A percentile compares a stretch with the other conserved stretches of the same genome.
These are phyloP conservation scores for Hipparchia sbordonii DNA, from an alignment of 2,888 invertebrate genomes.

Conservation along the genomic window DNA sequence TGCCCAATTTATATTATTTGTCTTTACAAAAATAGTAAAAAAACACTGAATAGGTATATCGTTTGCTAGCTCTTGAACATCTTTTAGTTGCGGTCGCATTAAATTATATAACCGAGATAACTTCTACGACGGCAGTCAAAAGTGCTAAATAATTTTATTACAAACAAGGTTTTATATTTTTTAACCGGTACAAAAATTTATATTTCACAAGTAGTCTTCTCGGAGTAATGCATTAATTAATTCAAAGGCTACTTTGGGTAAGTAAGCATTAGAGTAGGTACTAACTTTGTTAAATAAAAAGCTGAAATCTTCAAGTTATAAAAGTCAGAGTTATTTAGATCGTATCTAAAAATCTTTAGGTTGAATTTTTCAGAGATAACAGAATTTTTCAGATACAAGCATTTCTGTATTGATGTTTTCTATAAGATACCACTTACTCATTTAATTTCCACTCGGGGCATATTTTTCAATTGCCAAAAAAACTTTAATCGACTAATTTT, in stretches of 20 bases:
- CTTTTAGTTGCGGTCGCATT: constrained; percentile 39
- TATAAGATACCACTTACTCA: too few species aligned
- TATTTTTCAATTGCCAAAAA: too few species aligned
- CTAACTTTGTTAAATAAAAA: background rate
- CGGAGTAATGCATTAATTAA: constrained; percentile 27
- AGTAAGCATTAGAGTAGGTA: background rate
- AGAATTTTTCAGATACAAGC: too few species aligned
- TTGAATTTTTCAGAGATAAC: background rate
- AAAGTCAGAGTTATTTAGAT: too few species aligned
- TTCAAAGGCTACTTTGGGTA: background rate
- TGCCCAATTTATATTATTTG: too few species aligned
- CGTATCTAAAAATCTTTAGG: background rate
- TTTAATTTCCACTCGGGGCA: too few species aligned
- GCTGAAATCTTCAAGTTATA: background rate
- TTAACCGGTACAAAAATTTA: constrained; percentile 31
- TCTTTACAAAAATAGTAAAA: too few species aligned
- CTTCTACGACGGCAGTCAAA: constrained; percentile 37
- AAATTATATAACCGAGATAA: constrained; percentile 40
- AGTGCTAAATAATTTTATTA: constrained; percentile 36
- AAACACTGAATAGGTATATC: background rate
- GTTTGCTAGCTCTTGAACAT: constrained; percentile 5
- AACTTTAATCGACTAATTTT: too few species aligned
- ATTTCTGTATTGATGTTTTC: too few species aligned
- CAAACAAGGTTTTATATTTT: constrained; percentile 33
- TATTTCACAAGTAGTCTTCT: constrained; percentile 23